Conservation (phyloP, 2,113 vertebrate species). For the Brachyhypopomus gauderio region DNA sequence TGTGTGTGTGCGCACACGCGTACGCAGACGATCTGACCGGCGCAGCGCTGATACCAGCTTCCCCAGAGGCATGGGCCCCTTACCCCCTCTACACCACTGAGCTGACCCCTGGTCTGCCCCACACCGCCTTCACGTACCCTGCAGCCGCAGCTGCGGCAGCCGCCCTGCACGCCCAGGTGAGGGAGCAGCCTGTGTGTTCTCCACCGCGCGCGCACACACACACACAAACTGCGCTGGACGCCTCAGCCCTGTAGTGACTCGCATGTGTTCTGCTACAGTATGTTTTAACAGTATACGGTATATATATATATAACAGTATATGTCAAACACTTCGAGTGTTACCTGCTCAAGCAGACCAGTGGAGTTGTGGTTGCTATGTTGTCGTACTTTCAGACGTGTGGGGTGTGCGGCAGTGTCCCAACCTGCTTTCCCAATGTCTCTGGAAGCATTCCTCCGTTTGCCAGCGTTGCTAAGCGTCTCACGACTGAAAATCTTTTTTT, state of each 20-base stretch:
- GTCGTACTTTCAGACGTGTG: neutral
- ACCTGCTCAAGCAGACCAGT: neutral
- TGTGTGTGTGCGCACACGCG: neutral
- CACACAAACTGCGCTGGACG: neutral
- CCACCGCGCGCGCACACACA: neutral
- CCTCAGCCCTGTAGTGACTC: too few species aligned
- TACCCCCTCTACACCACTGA: slow-evolving; percentile 87
- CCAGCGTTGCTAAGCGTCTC: slow-evolving; percentile 34
- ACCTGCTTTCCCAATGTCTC: slow-evolving; percentile 15
- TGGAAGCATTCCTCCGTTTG: slow-evolving; percentile 34
- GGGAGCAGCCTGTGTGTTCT: slow-evolving; percentile 53
- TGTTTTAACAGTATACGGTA: too few species aligned
- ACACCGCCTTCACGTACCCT: slow-evolving; percentile 83
- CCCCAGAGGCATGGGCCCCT: slow-evolving; percentile 85
- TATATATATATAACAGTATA: too few species aligned
- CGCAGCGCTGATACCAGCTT: slow-evolving; percentile 83
- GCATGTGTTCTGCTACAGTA: too few species aligned
- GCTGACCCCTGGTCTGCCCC: slow-evolving; percentile 84
- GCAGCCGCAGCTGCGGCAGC: slow-evolving; percentile 77
- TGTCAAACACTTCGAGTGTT: neutral
- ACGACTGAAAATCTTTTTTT: slow-evolving; percentile 46
- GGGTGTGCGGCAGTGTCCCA: neutral
- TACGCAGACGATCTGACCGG: slow-evolving; percentile 84
- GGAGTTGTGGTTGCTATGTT: neutral
- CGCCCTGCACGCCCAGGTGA: slow-evolving; percentile 87